Evolutionary conservation across 1,140 invertebrate species (phyloP).

Genomic region (Adoxophyes honmai): DNA sequence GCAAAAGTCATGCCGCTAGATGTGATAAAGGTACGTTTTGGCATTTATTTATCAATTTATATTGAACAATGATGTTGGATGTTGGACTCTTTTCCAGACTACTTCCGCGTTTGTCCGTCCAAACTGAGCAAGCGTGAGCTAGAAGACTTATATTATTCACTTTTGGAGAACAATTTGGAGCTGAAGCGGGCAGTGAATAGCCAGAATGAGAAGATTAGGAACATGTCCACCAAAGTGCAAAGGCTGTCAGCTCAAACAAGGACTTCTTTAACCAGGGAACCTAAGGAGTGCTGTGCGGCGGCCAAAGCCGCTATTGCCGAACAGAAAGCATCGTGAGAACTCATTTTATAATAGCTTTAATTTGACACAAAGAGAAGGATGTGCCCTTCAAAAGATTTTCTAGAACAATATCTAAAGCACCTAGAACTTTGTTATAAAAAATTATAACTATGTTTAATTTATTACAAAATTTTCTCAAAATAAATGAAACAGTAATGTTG

Average conservation of each 20-base stretch:
- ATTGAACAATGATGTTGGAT: too few species aligned
- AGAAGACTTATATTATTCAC: conserved; percentile 54
- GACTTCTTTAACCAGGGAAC: conserved; percentile 21
- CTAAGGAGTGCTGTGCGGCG: conserved; percentile 40
- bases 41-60: not conserved
- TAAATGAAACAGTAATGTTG: too few species aligned
- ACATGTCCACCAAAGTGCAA: conserved; percentile 49
- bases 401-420: too few species aligned
- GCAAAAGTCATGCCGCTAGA: conserved; percentile 39
- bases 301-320: conserved; percentile 42
- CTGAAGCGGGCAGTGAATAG: conserved; percentile 52
- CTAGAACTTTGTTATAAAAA: too few species aligned
- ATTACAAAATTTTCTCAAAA: too few species aligned
- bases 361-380: too few species aligned
- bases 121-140: conserved; percentile 56
- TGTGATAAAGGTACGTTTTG: conserved; percentile 31
- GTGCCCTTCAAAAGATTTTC: too few species aligned
- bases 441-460: too few species aligned
- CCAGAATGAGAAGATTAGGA: conserved; percentile 49
- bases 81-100: conserved; percentile 35
- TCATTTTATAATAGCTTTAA: too few species aligned
- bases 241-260: conserved; percentile 39
- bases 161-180: conserved; percentile 51
- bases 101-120: conserved; percentile 43
- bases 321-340: conserved; percentile 53